Evolutionary conservation across 2,888 invertebrate species (phyloP).

Genomic region (Melinaea menophilus): DNA sequence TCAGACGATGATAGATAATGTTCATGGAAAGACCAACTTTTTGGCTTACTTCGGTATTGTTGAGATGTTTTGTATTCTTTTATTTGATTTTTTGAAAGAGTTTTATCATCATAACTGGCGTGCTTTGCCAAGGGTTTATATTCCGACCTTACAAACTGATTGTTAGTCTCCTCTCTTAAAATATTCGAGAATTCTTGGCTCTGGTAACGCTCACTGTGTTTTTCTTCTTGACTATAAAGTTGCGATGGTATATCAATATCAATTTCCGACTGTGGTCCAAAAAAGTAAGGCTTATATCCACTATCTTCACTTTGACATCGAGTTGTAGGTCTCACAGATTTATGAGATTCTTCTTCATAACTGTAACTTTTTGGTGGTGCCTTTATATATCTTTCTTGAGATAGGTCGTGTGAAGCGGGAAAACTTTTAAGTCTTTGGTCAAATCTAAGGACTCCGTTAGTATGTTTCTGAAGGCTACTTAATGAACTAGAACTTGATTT

Average conservation of each 20-base stretch:
- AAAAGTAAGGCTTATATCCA: conserved; percentile 63
- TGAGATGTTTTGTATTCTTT: conserved; percentile 79
- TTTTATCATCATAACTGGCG: conserved; percentile 82
- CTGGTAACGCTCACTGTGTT: conserved; percentile 80
- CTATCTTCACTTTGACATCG: conserved; percentile 81
- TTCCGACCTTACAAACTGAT: conserved; percentile 71
- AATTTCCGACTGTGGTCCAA: conserved; percentile 72
- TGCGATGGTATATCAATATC: conserved; percentile 77
- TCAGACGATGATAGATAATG: conserved; percentile 78
- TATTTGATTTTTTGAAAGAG: conserved; percentile 80
- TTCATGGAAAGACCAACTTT: conserved; percentile 82
- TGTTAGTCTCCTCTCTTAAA: conserved; percentile 57
- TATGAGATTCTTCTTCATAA: conserved; percentile 67
- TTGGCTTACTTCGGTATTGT: conserved; percentile 76
- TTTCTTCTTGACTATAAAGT: conserved; percentile 80
- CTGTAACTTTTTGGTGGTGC: conserved; percentile 71
- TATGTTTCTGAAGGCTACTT: conserved; percentile 70
- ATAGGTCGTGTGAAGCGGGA: conserved; percentile 46
- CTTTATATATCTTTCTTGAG: conserved; percentile 62
- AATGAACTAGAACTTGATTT: conserved; percentile 75
- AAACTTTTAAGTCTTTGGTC: conserved; percentile 61
- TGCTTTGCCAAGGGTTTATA: conserved; percentile 80
- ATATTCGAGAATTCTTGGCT: conserved; percentile 80
- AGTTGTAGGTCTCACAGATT: conserved; percentile 70
- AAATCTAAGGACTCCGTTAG: conserved; percentile 61